phyloP scores from a whole-genome alignment of 2,113 vertebrate genomes.

The Amblyornis subalaris region DNA sequence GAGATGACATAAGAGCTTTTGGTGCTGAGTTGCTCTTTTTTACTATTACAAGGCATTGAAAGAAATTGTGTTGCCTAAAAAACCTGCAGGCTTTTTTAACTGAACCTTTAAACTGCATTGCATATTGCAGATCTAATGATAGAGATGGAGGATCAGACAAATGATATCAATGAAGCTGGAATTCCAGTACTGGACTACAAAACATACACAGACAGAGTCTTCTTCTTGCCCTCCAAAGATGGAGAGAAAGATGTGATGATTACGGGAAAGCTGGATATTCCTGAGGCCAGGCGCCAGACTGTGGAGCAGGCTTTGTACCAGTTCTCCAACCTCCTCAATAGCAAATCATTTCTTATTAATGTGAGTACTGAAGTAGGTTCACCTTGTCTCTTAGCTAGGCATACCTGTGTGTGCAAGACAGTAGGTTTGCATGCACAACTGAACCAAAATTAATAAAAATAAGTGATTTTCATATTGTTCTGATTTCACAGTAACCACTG shows the following conservation, averaged over 20 bases:
- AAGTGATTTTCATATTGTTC: neutral
- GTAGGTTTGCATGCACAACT: neutral
- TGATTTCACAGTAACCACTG: neutral
- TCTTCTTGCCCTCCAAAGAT: slow-evolving; percentile 93
- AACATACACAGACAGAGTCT: slow-evolving; percentile 91
- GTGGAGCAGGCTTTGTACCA: slow-evolving; percentile 92
- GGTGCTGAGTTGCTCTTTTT: neutral
- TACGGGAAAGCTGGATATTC: slow-evolving; percentile 87
- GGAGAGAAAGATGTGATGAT: slow-evolving; percentile 91
- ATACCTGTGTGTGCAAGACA: neutral
- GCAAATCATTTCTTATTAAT: slow-evolving; percentile 94
- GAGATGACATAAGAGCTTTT: neutral
- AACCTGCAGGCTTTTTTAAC: neutral
- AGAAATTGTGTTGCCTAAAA: neutral
- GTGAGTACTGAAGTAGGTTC: slow-evolving; percentile 68
- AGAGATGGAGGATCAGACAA: slow-evolving; percentile 97
- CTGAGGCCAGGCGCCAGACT: slow-evolving; percentile 77
- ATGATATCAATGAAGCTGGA: slow-evolving; percentile 87
- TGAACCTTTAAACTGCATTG: neutral
- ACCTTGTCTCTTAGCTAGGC: neutral
- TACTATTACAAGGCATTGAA: neutral
- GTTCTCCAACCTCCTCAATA: slow-evolving; percentile 97
- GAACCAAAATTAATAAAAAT: neutral
- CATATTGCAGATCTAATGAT: slow-evolving; percentile 91
- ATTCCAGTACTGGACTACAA: slow-evolving; percentile 95